Evolutionary conservation across 2,888 invertebrate genomes (phyloP), one percentile per base, ranked within the genome.

Genomic region (Heteromurus nitidus): DNA sequence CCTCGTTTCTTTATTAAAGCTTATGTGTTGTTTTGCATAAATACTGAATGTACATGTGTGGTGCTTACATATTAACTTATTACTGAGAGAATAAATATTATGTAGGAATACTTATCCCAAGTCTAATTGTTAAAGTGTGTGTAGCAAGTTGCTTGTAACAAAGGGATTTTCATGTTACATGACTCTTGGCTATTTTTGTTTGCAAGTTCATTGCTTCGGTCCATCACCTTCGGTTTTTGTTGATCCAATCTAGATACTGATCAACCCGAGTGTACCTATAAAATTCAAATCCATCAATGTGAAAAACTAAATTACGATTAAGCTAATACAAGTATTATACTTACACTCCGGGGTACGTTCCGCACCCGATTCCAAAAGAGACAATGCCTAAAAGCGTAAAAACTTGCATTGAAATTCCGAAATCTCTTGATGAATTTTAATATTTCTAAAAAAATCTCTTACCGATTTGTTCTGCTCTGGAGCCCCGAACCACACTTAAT

Each of bases 341-440:
- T n/a, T n/a, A n/a, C 2, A 96, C 96, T 18, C 96, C 96, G 0
- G 96, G 96, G 90, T 95, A 96, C 88, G 95, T 95, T 20, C 95
- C 95, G 90, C 96, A 82, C 0, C 72, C 70, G 24, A 60, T 13
- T 18, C 24, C 58, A 82, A 82, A 86, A 3, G 83, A 84, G 0
- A 79, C 77, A 20, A 80, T 62, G 0, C 79, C 79, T 9, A 31
- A n/a, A 11, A 28, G 13, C 18, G 5, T 50, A n/a, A n/a, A n/a
- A n/a, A n/a, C n/a, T n/a, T 50, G 5, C 18, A 50, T n/a, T n/a
- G 13, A 36, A 13, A 13, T 36, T 36, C 13, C 36, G 5, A 13
- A 9, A 36, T 36, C 36, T 13, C 13, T 50, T n/a, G 11, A 11
- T 13, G n/a, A 50, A 50, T 50, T n/a, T n/a, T 50, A 50, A 50